phyloP scores from a whole-genome alignment of 2,888 invertebrate species.

The Dyspetes luteomarginatus region DNA sequence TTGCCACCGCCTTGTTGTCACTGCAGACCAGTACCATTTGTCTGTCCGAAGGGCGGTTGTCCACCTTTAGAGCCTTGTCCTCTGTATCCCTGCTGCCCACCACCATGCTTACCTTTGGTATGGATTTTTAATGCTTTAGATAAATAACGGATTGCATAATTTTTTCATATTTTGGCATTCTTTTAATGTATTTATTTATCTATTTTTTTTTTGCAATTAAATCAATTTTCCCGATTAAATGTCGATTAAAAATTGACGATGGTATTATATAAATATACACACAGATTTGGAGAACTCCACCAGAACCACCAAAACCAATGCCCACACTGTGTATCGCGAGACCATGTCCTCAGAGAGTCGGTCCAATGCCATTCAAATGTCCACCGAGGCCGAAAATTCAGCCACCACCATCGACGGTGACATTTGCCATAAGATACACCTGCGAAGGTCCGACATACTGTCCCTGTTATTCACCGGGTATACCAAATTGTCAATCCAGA shows the following conservation, averaged over 20 bases:
- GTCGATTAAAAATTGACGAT: neutral
- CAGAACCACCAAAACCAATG: constrained; percentile 59
- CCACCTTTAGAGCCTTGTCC: constrained; percentile 67
- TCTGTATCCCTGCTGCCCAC: constrained; percentile 45
- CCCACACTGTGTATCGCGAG: constrained; percentile 70
- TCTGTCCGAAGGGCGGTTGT: constrained; percentile 70
- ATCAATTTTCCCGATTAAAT: no score
- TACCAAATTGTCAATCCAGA: constrained; percentile 47
- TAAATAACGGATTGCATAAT: constrained; percentile 12
- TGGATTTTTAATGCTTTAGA: constrained; percentile 15
- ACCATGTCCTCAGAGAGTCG: constrained; percentile 55
- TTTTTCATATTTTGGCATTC: neutral
- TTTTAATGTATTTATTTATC: no score
- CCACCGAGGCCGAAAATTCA: constrained; percentile 64
- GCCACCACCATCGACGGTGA: constrained; percentile 70
- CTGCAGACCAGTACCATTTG: constrained; percentile 68
- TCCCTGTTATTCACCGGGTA: constrained; percentile 70
- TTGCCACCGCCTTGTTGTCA: constrained; percentile 73
- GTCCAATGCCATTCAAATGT: constrained; percentile 46
- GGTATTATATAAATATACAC: constrained; percentile 9
- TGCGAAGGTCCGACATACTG: constrained; percentile 70
- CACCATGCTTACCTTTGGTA: constrained; percentile 69
- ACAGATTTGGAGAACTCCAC: constrained; percentile 68
- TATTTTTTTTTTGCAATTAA: no score
- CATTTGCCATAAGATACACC: constrained; percentile 70